Conservation (phyloP, 2,797 vertebrate species). For the Tapirus indicus region DNA sequence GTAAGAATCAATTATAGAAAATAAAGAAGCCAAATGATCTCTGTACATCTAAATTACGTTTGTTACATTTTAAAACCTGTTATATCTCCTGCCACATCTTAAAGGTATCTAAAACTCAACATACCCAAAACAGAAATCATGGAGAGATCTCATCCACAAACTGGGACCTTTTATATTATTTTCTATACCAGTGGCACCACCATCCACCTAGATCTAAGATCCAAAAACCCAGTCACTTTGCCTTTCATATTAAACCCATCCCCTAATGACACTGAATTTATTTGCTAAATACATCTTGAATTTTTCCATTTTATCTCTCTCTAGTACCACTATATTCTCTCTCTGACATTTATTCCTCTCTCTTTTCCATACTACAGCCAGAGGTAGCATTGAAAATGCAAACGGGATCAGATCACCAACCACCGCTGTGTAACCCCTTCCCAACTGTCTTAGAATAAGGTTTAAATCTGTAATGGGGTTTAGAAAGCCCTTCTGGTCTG, state of each 20-base stretch:
- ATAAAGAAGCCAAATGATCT: background rate
- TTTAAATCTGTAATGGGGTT: background rate
- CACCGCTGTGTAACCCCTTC: background rate
- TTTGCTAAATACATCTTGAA: background rate
- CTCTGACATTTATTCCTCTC: background rate
- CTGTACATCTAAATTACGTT: background rate
- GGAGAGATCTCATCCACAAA: background rate
- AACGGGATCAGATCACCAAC: background rate
- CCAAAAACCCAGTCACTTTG: background rate
- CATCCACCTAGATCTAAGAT: background rate
- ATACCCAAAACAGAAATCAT: background rate
- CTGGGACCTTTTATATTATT: background rate
- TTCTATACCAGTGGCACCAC: background rate
- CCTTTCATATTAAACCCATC: background rate
- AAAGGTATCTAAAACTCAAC: background rate
- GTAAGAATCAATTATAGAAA: background rate
- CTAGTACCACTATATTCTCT: background rate
- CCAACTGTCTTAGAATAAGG: background rate
- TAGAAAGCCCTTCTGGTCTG: background rate
- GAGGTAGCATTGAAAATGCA: background rate
- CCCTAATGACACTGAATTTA: background rate
- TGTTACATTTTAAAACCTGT: background rate
- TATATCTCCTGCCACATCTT: background rate
- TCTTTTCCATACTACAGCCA: background rate
- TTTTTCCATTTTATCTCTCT: background rate